Conservation (phyloP, 2,888 invertebrate genomes). For the Limnephilus auricula region DNA sequence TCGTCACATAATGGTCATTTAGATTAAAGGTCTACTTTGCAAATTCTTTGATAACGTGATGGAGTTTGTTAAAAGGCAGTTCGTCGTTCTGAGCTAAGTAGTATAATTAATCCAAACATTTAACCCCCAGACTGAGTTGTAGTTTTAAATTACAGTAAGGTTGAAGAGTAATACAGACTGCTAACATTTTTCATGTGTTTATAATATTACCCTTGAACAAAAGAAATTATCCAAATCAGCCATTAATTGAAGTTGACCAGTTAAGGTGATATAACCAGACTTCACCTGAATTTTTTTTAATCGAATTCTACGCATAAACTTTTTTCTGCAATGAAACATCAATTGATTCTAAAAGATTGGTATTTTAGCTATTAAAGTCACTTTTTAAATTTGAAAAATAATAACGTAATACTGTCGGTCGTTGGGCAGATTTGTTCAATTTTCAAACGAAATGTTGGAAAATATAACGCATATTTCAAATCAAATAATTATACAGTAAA, state of each 20-base stretch:
- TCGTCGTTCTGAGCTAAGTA: not conserved
- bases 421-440: no score
- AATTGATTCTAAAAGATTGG: no score
- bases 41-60: conserved; percentile 41
- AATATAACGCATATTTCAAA: no score
- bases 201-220: not conserved
- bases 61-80: not conserved
- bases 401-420: no score
- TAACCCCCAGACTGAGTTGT: not conserved
- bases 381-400: no score
- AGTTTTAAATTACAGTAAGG: not conserved
- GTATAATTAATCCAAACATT: conserved; percentile 19
- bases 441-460: no score
- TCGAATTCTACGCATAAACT: no score
- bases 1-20: conserved; percentile 50
- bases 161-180: not conserved
- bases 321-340: no score
- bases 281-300: no score
- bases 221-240: not conserved
- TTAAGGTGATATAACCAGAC: no score
- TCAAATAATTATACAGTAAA: no score
- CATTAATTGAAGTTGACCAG: not conserved
- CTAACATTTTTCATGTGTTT: not conserved
- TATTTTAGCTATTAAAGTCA: no score
- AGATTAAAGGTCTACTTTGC: conserved; percentile 39